Evolutionary conservation across 2,888 invertebrate genomes (phyloP).

Genomic region (Micropterix aruncella): DNA sequence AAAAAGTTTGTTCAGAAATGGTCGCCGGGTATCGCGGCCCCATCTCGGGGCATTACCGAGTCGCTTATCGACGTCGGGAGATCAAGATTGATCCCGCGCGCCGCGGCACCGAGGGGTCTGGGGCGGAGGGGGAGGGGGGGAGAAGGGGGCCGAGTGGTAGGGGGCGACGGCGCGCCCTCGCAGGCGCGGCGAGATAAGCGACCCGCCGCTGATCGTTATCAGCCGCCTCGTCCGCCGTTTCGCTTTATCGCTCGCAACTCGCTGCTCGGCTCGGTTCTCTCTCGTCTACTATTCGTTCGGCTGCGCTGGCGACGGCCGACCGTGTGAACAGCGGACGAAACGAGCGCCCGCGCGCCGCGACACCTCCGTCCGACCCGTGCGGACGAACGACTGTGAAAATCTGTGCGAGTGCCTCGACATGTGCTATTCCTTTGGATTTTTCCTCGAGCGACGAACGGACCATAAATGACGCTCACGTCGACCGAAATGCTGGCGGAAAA

Average conservation of each 20-base stretch:
- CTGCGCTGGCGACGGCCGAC: not conserved
- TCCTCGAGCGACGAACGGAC: too few species aligned
- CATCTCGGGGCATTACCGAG: not conserved
- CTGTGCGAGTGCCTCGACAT: too few species aligned
- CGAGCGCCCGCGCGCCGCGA: too few species aligned
- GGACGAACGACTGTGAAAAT: too few species aligned
- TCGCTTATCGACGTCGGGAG: not conserved
- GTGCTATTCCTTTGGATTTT: too few species aligned
- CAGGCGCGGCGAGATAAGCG: not conserved
- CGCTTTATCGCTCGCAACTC: slow-evolving; percentile 5
- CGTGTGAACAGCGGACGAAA: too few species aligned
- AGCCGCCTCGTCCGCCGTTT: slow-evolving; percentile 1
- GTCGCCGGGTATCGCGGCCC: not conserved
- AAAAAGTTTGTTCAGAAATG: not conserved
- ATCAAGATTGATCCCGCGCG: not conserved
- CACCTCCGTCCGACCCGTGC: too few species aligned
- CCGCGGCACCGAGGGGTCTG: not conserved
- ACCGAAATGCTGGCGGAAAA: not conserved
- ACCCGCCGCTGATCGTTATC: not conserved
- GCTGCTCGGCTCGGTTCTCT: not conserved
- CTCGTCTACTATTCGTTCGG: not conserved
- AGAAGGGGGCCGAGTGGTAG: not conserved
- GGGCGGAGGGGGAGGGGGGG: slow-evolving; percentile 1
- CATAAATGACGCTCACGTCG: too few species aligned
- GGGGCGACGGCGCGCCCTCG: not conserved